Evolutionary conservation across 2,113 vertebrate genomes (phyloP).

Genomic region (Mormoops blainvillei): DNA sequence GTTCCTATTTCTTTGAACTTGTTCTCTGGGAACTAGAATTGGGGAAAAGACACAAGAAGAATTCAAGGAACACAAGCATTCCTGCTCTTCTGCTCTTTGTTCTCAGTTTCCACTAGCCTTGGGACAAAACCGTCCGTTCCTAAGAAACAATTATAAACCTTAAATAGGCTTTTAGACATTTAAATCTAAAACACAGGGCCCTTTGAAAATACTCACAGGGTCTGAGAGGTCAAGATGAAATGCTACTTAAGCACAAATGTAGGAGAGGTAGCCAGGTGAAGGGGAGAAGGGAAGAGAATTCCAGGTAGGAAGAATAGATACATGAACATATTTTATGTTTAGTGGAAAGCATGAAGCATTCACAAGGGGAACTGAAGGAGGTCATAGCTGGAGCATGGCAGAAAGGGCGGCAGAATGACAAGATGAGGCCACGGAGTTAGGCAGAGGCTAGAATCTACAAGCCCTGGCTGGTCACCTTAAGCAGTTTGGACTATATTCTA

Average conservation of each 20-base stretch:
- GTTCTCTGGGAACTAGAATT: background rate
- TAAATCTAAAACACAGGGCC: background rate
- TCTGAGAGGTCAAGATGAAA: background rate
- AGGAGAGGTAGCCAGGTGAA: background rate
- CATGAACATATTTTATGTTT: background rate
- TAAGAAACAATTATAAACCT: background rate
- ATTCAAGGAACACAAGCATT: background rate
- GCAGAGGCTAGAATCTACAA: background rate
- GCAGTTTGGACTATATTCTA: background rate
- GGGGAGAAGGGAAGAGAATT: background rate
- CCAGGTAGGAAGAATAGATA: background rate
- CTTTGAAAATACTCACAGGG: background rate
- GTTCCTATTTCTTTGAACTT: background rate
- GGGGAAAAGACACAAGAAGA: background rate
- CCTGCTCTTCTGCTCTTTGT: background rate
- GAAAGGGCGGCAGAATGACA: rapidly evolving
- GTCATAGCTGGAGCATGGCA: background rate
- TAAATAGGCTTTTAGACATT: background rate
- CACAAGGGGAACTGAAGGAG: background rate
- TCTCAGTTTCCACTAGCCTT: background rate
- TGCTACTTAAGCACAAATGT: background rate
- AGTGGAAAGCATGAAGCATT: background rate
- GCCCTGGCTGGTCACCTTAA: background rate
- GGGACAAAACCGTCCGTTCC: background rate
- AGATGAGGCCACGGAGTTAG: background rate